Base-by-base conservation (phyloP, 2,888 invertebrate species). In the Pristionchus mayeri region DNA sequence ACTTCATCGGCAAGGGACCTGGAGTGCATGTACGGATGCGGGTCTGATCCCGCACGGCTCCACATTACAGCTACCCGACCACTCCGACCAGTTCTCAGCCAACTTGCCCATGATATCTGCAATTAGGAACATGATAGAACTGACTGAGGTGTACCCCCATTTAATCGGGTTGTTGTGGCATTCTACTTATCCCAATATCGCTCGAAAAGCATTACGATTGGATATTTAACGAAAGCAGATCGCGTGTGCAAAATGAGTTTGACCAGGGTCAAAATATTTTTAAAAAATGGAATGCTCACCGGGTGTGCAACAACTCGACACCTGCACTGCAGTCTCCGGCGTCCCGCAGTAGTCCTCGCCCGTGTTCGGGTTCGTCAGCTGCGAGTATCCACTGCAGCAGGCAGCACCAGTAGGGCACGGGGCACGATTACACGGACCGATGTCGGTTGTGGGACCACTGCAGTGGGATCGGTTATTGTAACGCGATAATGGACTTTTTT, bases 1-100 rank as follows among this genome's bases (percentile, higher is more conserved):
- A 54, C 9, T 34, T 34, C 13, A 16, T 44, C 21, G 44, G n/a
- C n/a, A n/a, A n/a, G n/a, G n/a, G 21, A n/a, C 24, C 24, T 2
- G 3, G 4, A 4, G 76, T 37, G 54, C 80, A 80, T 27, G n/a
- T 52, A 9, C 80, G 44, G 11, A 34, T 80, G 52, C 80, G 52
- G n/a, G 54, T 54, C 16, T 54, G 80, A 18, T 52, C 54, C 80
- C 80, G 37, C 80, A 80, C 1, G 80, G 21, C 13, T 52, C 80
- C 2, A 48, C 24, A 9, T n/a, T 48, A 21, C 80, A 80, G 52
- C 11, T 24, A 9, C 80, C 80, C 7, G n/a, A 24, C 34, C 27
- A 81, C 9, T 30, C 60, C 18, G 57, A 16, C 81, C 81, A 81
- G n/a, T n/a, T n/a, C 18, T 13, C 16, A 16, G 40, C 37, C 81